Evolutionary conservation across 2,888 invertebrate species (phyloP).

Genomic region (Andrena flavipes): DNA sequence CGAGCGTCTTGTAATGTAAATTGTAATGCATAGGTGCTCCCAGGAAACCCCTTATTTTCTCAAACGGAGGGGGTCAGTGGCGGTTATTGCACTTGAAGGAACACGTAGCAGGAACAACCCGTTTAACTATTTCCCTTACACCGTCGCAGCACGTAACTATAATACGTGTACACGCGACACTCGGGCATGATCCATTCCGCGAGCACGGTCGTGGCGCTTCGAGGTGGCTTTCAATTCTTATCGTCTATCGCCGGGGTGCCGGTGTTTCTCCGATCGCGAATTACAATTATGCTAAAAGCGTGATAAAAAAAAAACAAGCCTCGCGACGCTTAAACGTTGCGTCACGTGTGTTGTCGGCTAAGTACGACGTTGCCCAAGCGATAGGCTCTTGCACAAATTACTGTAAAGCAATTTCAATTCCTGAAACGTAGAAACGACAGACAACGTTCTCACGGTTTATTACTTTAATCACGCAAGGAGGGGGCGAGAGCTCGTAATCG

Average conservation of each 20-base stretch:
- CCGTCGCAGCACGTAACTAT: constrained; percentile 9
- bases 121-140: constrained; percentile 18
- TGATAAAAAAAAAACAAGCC: neutral
- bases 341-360: neutral
- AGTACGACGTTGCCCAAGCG: neutral
- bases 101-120: constrained; percentile 12
- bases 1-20: neutral
- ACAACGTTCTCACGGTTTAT: too few species aligned
- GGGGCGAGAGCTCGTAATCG: too few species aligned
- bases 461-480: too few species aligned
- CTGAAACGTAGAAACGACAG: too few species aligned
- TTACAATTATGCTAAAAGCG: constrained; percentile 41
- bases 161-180: neutral
- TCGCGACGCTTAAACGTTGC: neutral
- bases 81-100: constrained; percentile 34
- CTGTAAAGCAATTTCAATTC: neutral
- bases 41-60: constrained; percentile 5
- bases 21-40: neutral
- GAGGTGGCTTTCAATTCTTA: too few species aligned
- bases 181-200: constrained; percentile 5
- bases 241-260: neutral
- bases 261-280: neutral
- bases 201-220: too few species aligned
- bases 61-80: constrained; percentile 18
- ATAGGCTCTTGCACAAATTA: constrained; percentile 15